Evolutionary conservation across 2,113 vertebrate species (phyloP), one percentile per base, ranked within the genome.

Genomic region (Tursiops truncatus): DNA sequence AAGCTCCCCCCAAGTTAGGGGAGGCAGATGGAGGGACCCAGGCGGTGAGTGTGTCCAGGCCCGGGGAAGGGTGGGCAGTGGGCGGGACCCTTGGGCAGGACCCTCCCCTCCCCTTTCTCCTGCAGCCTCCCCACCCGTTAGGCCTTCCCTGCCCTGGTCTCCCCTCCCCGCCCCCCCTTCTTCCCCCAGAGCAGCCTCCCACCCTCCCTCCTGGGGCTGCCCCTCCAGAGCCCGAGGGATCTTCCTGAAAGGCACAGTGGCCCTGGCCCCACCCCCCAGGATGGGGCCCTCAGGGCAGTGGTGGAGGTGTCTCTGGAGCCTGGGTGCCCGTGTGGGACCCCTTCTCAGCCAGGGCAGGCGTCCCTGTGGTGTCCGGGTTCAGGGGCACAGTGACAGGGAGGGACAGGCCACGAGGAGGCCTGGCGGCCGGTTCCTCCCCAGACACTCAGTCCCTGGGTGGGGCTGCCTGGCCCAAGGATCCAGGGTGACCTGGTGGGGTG

Each of bases 271-370:
- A 18, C 18, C 56, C 53, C 17, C 18, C 56, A 20, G 47, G 10
- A 18, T 3, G 44, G 6, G 76, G 47, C 20, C 76, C 76, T 79
- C 31, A 8, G 50, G 76, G 11, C 33, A 10, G 11, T 13, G 33
- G 15, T 1, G 31, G 76, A 31, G 31, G 3, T 1, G 0, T 23
- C 31, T 1, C 76, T 6, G 6, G 50, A 79, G 47, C 20, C 31
- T 31, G 50, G 62, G 50, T 0, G 6, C 6, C 50, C 18, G 3
- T n/a, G 31, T 6, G 76, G 31, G 76, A 53, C 18, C 50, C 31
- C 76, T 56, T 50, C 31, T n/a, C 0, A 5, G 47, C 76, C 0
- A 1, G 76, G 0, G 3, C 10, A 0, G 47, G 31, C 18, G 3
- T 20, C 31, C 41, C 18, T 2, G 11, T 0, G 33, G 31, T 13